Evolutionary conservation across 2,888 invertebrate species (phyloP), one percentile per base, ranked within the genome.

Genomic region (Diogma glabrata): DNA sequence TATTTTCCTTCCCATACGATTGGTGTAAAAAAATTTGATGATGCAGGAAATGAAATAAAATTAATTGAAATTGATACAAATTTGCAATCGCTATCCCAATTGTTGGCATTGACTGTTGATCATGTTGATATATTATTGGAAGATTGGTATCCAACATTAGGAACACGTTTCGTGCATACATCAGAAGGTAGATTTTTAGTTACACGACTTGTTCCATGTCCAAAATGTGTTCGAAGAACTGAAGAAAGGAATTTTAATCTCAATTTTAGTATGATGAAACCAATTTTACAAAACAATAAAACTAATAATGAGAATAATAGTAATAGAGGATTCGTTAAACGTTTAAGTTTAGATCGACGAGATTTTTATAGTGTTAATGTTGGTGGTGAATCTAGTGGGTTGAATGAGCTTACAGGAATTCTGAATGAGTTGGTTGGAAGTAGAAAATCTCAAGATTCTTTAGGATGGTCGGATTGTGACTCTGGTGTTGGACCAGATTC

Each of bases 121-220:
- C 94, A 96, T 64, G 87, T 99, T 55, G 99, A 99, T 68, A 82
- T 94, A 49, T 72, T 99, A 47, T 73, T 99, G 0, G 97, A 99
- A 67, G 97, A 99, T 70, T 99, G 97, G 97, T 97, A 94, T 67
- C 96, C 95, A 0, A 91, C 92, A 0, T 72, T 95, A 51, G 96
- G 96, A 17, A 95, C 95, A 0, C 79, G 97, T 36, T 99, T 99
- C 71, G 93, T 95, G 3, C 97, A 99, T 67, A 96, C 96, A 0
- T 94, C 94, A 0, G 94, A 95, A 60, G 97, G 97, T 0, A 82
- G 91, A 60, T 87, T 95, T 66, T 74, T 99, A 33, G 91, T 99
- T 49, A 96, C 95, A 0, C 78, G 97, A 9, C 69, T 96, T 51
- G 87, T 96, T 55, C 89, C 95, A 0, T 99, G 99, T 65, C 88